These are phyloP conservation scores for Ceryle rudis DNA, from an alignment of 2,797 vertebrate genomes.

Conservation along the genomic window DNA sequence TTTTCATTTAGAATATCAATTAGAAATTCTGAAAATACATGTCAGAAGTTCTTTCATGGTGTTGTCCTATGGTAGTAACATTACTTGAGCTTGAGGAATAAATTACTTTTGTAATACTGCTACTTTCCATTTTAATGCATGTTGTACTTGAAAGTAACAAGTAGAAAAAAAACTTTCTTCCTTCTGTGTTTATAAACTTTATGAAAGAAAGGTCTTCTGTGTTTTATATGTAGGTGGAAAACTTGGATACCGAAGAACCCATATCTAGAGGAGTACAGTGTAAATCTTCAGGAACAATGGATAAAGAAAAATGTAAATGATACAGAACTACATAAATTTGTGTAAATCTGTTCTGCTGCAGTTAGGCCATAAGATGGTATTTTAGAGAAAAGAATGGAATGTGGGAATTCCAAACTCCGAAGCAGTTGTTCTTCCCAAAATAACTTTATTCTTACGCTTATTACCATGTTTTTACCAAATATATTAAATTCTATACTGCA, in stretches of 20 bases:
- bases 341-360: not conserved
- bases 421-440: not conserved
- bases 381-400: not conserved
- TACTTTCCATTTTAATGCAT: not conserved
- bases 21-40: not conserved
- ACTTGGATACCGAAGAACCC: constrained; percentile 34
- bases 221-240: constrained; percentile 59
- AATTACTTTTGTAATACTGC: not conserved
- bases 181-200: not conserved
- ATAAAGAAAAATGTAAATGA: constrained; percentile 58
- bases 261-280: not conserved
- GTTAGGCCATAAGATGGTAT: not conserved
- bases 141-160: not conserved
- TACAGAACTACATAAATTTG: not conserved
- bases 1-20: not conserved
- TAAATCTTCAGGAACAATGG: constrained; percentile 3
- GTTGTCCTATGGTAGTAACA: not conserved
- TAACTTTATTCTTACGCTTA: not conserved
- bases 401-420: not conserved
- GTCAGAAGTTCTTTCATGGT: not conserved
- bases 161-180: not conserved
- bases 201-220: not conserved
- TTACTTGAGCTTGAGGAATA: not conserved
- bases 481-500: not conserved
- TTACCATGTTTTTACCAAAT: too few relatives aligned